A percentile compares a stretch with the other conserved stretches of the same genome.
These are phyloP conservation scores for Phymatocera aterrima DNA, from an alignment of 2,888 invertebrate species.

Conservation along the genomic window DNA sequence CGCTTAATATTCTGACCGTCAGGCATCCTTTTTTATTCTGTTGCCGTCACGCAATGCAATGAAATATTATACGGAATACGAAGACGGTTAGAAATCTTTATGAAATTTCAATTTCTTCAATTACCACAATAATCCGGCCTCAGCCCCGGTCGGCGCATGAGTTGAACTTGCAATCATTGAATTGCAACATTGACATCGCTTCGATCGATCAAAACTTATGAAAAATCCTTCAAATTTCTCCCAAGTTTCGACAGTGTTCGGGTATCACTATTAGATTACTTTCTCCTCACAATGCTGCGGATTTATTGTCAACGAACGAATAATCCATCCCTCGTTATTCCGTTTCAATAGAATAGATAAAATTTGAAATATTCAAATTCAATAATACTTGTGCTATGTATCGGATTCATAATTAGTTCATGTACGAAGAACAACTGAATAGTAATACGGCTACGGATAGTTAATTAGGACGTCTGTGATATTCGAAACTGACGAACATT, in stretches of 20 bases:
- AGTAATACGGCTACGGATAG: too few species aligned
- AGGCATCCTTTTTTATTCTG: not conserved
- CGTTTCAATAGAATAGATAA: too few species aligned
- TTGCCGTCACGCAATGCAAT: slow-evolving; percentile 6
- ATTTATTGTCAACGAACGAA: not conserved
- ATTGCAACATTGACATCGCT: not conserved
- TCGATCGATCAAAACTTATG: not conserved
- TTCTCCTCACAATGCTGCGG: not conserved
- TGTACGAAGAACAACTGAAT: too few species aligned
- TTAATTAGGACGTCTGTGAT: not conserved
- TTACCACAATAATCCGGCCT: too few species aligned
- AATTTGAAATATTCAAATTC: too few species aligned
- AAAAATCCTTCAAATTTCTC: not conserved
- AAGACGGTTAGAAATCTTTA: not conserved
- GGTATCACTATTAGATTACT: too few species aligned
- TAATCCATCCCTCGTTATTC: not conserved
- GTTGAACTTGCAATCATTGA: not conserved
- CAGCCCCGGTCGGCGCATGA: too few species aligned
- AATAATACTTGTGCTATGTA: too few species aligned
- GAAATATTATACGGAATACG: not conserved
- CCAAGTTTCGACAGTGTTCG: too few species aligned
- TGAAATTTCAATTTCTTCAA: not conserved
- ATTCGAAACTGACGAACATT: not conserved
- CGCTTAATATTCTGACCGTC: slow-evolving; percentile 25
- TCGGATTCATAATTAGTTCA: too few species aligned